Evolutionary conservation across 2,888 invertebrate species (phyloP).

Genomic region (Cancer borealis): DNA sequence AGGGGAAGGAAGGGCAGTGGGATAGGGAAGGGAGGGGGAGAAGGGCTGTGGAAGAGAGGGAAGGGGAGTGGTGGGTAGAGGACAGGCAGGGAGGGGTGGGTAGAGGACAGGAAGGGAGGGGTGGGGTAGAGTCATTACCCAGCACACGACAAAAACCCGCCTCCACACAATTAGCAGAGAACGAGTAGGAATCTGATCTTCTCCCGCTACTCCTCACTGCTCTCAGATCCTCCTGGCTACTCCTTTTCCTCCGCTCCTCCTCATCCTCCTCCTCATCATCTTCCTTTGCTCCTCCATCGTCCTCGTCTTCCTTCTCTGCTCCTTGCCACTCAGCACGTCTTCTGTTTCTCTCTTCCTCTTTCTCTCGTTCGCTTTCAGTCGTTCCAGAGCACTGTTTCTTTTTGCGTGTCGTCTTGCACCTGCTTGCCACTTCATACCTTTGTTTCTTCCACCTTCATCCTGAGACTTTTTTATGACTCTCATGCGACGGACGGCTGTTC

Average conservation of each 20-base stretch:
- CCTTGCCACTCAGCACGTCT: not conserved
- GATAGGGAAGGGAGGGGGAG: not conserved
- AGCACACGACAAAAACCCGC: constrained; percentile 48
- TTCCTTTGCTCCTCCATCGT: not conserved
- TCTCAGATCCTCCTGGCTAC: not conserved
- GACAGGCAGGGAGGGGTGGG: not conserved
- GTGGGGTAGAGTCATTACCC: constrained; percentile 51
- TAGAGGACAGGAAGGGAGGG: not conserved
- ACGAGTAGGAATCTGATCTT: constrained; percentile 57
- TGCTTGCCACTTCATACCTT: not conserved
- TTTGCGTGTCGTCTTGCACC: not conserved
- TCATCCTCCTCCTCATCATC: not conserved
- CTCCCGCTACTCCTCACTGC: constrained; percentile 47
- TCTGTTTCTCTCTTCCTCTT: not conserved
- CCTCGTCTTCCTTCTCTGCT: not conserved
- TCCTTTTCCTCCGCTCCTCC: not conserved
- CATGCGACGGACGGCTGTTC: not conserved
- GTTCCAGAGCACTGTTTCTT: not conserved
- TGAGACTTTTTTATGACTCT: not conserved
- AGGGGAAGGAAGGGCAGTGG: not conserved
- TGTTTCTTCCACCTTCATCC: not conserved
- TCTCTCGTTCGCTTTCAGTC: not conserved
- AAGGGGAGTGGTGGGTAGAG: not conserved
- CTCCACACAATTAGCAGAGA: constrained; percentile 56
- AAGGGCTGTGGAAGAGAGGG: not conserved